Base-by-base conservation (phyloP, 1,140 invertebrate genomes). In the Mamestra configurata region DNA sequence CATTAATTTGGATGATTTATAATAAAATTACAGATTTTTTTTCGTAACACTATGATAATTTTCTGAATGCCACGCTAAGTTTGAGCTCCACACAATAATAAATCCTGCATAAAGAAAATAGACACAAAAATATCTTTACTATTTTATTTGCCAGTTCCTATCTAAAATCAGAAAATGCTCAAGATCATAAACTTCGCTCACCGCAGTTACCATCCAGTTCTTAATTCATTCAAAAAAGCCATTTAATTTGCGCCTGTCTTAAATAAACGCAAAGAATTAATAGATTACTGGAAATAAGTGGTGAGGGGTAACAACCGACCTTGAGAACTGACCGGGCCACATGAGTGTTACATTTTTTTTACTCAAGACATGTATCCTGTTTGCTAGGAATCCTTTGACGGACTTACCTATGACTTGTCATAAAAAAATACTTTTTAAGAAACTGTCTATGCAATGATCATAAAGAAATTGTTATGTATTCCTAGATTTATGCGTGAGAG, bases 271-370 rank as follows among this genome's bases (percentile, higher is more conserved):
- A 59, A 57, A 59, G 31, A 57, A 13, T 57, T 35, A 49, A 61
- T 61, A 76, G 55, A 61, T 76, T 76, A 76, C 73, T 76, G 55
- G 35, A 49, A 59, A 59, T 75, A 71, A 79, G 76, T 71, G 22
- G 68, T 43, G 37, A 72, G 43, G 43, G 79, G 82, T 77, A 83
- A 73, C 35, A 79, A 77, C 79, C 82, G 82, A 46, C 82, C 82
- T 84, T 81, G 82, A 37, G 64, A 49, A 59, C 57, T 37, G 43
- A 24, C 37, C 13, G 31, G 51, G 57, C 66, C 46, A 76, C 72
- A 78, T 57, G 57, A 81, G 71, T 80, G 76, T 51, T 64, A 66
- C 31, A 71, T 77, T 78, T 80, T 70, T 73, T 73, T 61, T 72
- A n/a, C n/a, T 80, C 46, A 43, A 51, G 68, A 40, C 66, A 24